Conservation (phyloP, 2,797 vertebrate species). For the Anableps anableps region DNA sequence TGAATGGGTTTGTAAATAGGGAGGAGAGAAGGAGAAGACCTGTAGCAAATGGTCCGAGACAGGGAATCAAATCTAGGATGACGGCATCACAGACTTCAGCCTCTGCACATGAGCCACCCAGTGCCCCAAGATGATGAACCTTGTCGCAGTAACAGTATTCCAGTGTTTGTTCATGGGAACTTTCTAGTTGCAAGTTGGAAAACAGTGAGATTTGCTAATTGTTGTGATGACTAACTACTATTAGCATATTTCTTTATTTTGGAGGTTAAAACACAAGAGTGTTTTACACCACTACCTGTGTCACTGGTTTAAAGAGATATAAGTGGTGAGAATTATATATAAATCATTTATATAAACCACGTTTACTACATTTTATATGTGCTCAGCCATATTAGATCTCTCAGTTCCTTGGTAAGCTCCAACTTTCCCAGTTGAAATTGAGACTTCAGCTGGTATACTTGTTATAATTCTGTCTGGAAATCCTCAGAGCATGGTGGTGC, state of each 20-base stretch:
- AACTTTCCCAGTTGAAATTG: not conserved
- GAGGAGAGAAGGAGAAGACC: no score
- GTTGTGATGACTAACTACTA: not conserved
- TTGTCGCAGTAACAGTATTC: not conserved
- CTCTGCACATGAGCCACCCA: no score
- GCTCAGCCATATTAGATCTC: not conserved
- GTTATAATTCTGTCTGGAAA: not conserved
- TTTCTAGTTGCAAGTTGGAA: not conserved
- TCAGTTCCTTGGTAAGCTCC: not conserved
- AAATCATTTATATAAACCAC: not conserved
- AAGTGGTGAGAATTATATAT: not conserved
- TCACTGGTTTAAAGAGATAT: not conserved
- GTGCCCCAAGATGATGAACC: not conserved
- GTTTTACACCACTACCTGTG: not conserved
- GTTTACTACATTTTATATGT: not conserved
- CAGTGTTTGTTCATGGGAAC: not conserved
- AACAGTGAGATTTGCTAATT: not conserved
- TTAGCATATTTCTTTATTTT: not conserved
- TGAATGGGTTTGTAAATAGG: no score
- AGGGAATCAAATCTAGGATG: no score
- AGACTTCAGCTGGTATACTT: not conserved
- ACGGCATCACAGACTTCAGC: no score
- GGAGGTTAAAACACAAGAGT: not conserved
- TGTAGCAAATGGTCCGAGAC: no score
- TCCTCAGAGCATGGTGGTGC: not conserved